Conservation (phyloP, 2,797 vertebrate species). For the Chelon auratus region DNA sequence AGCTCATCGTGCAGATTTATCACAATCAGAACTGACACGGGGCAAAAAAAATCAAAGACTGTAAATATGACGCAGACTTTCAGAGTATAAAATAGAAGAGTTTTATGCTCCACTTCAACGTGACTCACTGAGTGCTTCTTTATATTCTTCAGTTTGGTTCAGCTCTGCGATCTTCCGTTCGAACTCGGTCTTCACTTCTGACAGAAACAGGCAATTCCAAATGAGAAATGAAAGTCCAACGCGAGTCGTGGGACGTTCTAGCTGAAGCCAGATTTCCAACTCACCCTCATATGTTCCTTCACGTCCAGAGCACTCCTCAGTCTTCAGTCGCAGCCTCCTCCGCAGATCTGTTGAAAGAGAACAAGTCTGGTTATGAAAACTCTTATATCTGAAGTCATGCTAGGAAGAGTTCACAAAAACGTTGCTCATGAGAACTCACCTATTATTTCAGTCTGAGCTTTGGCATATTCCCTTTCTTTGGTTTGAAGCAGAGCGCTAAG, state of each 20-base stretch:
- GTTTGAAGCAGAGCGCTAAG: constrained; percentile 26
- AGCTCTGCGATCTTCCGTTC: constrained; percentile 52
- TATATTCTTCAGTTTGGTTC: constrained; percentile 11
- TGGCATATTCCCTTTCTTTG: constrained; percentile 32
- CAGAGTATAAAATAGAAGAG: no score
- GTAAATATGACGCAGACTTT: background rate
- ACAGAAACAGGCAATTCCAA: constrained; percentile 13
- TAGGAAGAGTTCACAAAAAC: background rate
- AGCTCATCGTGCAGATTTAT: constrained; percentile 49
- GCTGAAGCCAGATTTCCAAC: background rate
- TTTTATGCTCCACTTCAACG: no score
- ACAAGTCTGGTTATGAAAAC: background rate
- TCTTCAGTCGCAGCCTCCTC: constrained; percentile 22
- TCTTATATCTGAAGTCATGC: background rate
- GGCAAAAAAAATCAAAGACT: background rate
- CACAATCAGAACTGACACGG: constrained; percentile 48
- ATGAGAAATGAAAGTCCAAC: background rate
- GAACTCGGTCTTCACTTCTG: constrained; percentile 52
- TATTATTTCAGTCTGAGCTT: constrained; percentile 45
- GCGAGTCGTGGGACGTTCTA: background rate
- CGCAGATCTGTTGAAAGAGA: constrained; percentile 45
- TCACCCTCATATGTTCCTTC: constrained; percentile 38
- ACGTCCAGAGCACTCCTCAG: constrained; percentile 1
- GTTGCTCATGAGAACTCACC: constrained; percentile 24
- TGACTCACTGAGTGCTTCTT: constrained; percentile 52